Evolutionary conservation across 1,140 invertebrate species (phyloP), one percentile per base, ranked within the genome.

Genomic region (Drosophila saltans): DNA sequence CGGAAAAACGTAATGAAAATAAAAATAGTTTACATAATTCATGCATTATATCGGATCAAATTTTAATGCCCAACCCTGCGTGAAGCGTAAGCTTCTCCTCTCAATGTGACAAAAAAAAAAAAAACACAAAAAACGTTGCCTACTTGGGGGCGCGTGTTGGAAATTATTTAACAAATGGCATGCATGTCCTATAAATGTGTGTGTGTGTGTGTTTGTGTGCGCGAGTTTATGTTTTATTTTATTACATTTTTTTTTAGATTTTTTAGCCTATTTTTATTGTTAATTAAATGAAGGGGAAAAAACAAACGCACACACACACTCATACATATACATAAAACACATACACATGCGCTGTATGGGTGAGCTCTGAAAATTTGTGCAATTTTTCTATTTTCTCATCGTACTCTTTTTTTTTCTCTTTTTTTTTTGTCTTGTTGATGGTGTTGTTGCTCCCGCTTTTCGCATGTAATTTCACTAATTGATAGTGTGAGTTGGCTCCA

Each of bases 221-320:
- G 57, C 63, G 52, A 61, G 66, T 43, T 59, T 69, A 64, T 68
- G 66, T 78, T 81, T 75, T 83, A 77, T 76, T 78, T 76, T 66
- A 80, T 72, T 84, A 86, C 67, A 69, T 78, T 88, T 83, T 85
- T 80, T 82, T 88, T 84, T 84, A 78, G 78, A 89, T 85, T 89
- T 89, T 89, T 84, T 89, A 89, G 84, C 84, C 84, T 89, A 89
- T 89, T 89, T 89, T 89, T 89, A 89, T 89, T 89, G 84, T 89
- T 89, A 89, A 89, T 89, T 89, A 89, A 89, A 89, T 89, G 84
- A 83, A 80, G 84, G 84, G 84, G 83, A 88, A 78, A 69, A 75
- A 66, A 72, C 59, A 45, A 63, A 77, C 48, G 56, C 66, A 66
- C 69, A 68, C 36, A 72, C 63, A 70, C 59, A 69, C 16, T 52